Evolutionary conservation across 1,140 invertebrate genomes (phyloP).

Genomic region (Pseudachorutes palmiensis): DNA sequence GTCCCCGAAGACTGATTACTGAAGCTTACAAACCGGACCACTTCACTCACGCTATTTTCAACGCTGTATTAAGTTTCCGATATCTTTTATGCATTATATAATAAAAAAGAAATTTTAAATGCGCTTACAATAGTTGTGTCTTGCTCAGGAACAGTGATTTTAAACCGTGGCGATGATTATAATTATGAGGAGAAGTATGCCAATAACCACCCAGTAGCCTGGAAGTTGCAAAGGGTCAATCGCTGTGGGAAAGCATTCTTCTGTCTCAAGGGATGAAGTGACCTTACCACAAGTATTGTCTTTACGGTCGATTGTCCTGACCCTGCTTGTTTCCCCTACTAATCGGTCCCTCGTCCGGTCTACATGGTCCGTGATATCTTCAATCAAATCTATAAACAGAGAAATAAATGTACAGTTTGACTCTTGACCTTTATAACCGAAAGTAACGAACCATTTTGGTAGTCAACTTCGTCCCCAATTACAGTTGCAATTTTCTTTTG

Average conservation of each 20-base stretch:
- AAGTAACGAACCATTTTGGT: conserved; percentile 49
- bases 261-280: background rate
- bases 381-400: conserved; percentile 60
- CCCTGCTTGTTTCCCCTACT: conserved; percentile 56
- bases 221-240: conserved; percentile 29
- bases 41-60: too few species aligned
- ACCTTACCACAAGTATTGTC: conserved; percentile 61
- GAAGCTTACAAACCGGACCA: too few species aligned
- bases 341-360: conserved; percentile 60
- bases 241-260: too few species aligned
- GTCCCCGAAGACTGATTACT: background rate
- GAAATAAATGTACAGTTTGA: background rate
- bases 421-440: background rate
- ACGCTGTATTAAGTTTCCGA: too few species aligned
- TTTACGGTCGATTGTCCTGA: conserved; percentile 56
- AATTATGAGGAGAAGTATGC: conserved; percentile 44
- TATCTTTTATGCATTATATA: too few species aligned
- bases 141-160: too few species aligned
- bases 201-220: conserved; percentile 46
- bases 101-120: too few species aligned
- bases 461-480: conserved; percentile 65
- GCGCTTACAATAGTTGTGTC: too few species aligned
- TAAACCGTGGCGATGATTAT: conserved; percentile 44
- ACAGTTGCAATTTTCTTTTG: conserved; percentile 68
- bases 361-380: conserved; percentile 65